Conservation (phyloP, 2,113 vertebrate genomes). For the Dicaeum eximium region DNA sequence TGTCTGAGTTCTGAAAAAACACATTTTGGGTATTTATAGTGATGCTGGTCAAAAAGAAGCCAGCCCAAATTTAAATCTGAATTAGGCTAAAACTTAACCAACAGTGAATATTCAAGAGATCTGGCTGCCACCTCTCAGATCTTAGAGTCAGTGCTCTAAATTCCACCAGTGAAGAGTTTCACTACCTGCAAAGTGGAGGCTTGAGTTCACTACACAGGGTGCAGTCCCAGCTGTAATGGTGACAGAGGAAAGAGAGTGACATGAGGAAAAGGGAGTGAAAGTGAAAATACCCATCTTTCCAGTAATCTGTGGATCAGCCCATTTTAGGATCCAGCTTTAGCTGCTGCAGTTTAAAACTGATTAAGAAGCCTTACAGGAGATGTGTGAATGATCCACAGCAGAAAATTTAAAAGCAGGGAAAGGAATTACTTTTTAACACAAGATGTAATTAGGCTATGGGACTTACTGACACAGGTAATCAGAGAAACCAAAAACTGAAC, state of each 20-base stretch:
- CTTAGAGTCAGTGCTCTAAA: not conserved
- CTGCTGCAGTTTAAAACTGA: not conserved
- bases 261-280: not conserved
- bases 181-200: not conserved
- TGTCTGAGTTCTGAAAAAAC: not conserved
- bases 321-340: not conserved
- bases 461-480: not conserved
- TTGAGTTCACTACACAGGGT: not conserved
- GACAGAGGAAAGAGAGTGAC: too few species aligned
- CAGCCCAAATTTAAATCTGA: not conserved
- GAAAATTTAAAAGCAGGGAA: not conserved
- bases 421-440: not conserved
- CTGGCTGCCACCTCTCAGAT: not conserved
- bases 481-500: not conserved
- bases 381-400: not conserved
- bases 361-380: not conserved
- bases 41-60: not conserved
- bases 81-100: not conserved
- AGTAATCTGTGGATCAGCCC: not conserved
- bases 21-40: not conserved
- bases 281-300: not conserved
- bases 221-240: not conserved
- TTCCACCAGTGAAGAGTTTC: not conserved
- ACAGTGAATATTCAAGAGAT: not conserved
- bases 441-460: not conserved